Percentiles rank a stretch among this genome's conserved stretches.
Conservation (phyloP, 2,113 vertebrate genomes). For the Illadopsis cleaveri region DNA sequence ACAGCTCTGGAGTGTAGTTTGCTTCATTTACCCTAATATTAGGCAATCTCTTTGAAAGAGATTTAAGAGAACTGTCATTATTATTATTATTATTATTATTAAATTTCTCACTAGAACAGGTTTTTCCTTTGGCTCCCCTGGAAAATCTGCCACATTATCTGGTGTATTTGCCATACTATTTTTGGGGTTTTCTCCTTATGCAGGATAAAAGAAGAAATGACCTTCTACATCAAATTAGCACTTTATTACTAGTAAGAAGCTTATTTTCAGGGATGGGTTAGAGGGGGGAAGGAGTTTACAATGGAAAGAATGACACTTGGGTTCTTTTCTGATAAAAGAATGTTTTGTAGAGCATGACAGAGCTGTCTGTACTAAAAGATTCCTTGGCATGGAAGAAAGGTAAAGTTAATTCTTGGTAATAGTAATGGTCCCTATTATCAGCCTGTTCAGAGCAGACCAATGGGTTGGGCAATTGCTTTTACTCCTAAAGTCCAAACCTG, state of each 20-base stretch:
- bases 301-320: neutral
- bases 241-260: neutral
- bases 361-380: neutral
- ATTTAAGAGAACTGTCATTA: neutral
- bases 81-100: no score
- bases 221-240: neutral
- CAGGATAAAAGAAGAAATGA: neutral
- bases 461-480: neutral
- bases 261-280: neutral
- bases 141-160: neutral
- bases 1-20: neutral
- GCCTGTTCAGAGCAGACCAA: neutral
- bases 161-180: neutral
- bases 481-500: neutral
- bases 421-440: neutral
- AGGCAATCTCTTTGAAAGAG: neutral
- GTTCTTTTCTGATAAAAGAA: neutral
- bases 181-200: accelerated
- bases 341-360: neutral
- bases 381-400: neutral
- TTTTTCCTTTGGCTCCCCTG: neutral
- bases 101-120: neutral
- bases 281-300: neutral
- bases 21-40: neutral
- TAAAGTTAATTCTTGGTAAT: neutral